Percentiles rank a stretch among this genome's conserved stretches.
phyloP scores from a whole-genome alignment of 2,888 invertebrate genomes.

The Trachelus stipa region DNA sequence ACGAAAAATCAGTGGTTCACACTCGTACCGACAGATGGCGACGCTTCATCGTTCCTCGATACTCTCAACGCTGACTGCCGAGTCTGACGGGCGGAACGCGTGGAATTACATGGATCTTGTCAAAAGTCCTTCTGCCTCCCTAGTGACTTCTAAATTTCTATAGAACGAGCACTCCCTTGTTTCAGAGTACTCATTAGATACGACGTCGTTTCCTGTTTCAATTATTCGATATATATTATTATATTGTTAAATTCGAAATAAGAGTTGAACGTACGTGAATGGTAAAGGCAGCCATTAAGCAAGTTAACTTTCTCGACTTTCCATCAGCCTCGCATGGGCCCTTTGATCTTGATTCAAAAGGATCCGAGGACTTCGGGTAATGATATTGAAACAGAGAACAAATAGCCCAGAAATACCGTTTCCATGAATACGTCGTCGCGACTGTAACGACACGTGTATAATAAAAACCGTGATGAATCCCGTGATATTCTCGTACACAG shows the following conservation, averaged over 20 bases:
- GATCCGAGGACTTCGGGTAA: background rate
- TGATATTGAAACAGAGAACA: background rate
- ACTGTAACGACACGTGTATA: background rate
- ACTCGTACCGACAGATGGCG: too few relatives aligned
- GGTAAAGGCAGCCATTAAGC: background rate
- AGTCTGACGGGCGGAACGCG: background rate
- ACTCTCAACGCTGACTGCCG: too few relatives aligned
- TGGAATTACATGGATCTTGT: background rate
- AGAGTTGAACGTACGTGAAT: background rate
- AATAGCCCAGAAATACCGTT: background rate
- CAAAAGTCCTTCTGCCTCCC: background rate
- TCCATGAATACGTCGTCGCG: too few relatives aligned
- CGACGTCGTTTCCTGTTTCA: too few relatives aligned
- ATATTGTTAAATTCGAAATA: background rate
- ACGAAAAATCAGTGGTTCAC: too few relatives aligned
- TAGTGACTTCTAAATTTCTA: background rate
- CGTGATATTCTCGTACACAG: background rate
- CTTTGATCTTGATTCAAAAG: background rate
- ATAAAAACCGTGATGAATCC: background rate
- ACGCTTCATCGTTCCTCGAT: too few relatives aligned
- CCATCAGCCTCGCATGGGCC: background rate
- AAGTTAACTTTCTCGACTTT: background rate
- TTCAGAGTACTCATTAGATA: background rate
- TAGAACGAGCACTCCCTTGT: background rate
- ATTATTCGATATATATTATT: background rate